Evolutionary conservation across 2,888 invertebrate species (phyloP), one percentile per base, ranked within the genome.

Genomic region (Nomada lathburiana): DNA sequence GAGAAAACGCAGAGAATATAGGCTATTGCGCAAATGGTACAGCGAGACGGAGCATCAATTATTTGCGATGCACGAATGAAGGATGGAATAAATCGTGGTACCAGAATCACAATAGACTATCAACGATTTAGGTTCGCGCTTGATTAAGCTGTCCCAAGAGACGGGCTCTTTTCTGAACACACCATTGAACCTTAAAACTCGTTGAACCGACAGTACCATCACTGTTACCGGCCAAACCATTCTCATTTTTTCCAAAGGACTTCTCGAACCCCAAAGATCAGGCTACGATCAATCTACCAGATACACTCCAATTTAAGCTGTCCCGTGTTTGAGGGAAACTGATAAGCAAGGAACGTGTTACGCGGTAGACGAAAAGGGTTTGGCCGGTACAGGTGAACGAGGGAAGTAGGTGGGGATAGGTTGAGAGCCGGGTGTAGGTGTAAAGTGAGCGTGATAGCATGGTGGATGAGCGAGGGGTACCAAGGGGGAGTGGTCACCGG

Each of bases 401-500:
- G n/a, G n/a, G n/a, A 10, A 53, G 18, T 59, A 60, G 67, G 82
- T 74, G 72, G 77, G 29, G 59, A 60, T 18, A 36, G 69, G 62
- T 64, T 50, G 68, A 62, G 81, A 36, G 79, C 44, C 82, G 85
- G 76, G 89, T 90, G 89, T 90, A 89, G 91, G 91, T 92, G 92
- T 91, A 91, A 92, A 92, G 89, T 90, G 90, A 92, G 88, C 89
- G 90, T 88, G 91, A 91, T 90, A 89, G 82, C 67, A 83, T 76
- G 88, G 85, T 89, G 88, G 90, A 91, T 91, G 90, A 91, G 88
- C 89, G 90, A 88, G 92, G 89, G 91, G 90, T 83, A 88, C 84
- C 85, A 88, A 90, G 91, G 91, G 91, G 93, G 93, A 93, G 93
- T 93, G 93, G 93, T 93, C 92, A 93, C 90, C 87, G 88, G 86